Percentiles rank a stretch among this genome's conserved stretches.
phyloP scores from a whole-genome alignment of 2,797 vertebrate species.

The Vultur gryphus region DNA sequence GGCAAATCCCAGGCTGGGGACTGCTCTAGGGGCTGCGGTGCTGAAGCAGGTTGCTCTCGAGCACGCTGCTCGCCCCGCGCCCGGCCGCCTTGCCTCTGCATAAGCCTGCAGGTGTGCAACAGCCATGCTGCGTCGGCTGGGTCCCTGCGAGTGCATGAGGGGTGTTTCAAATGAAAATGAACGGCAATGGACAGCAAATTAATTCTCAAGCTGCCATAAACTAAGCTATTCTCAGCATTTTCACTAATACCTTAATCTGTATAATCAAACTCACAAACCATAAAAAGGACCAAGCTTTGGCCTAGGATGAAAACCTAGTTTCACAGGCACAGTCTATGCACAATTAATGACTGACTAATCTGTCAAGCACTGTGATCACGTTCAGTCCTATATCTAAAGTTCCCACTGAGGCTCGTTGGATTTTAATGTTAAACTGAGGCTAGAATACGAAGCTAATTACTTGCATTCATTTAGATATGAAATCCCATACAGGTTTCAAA shows the following conservation, averaged over 20 bases:
- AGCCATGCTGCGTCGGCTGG: fast-evolving
- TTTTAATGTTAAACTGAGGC: neutral
- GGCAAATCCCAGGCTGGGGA: fast-evolving
- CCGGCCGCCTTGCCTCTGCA: fast-evolving
- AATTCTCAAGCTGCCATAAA: neutral
- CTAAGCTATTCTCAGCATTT: neutral
- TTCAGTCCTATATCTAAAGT: neutral
- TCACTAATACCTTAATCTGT: neutral
- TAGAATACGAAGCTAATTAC: neutral
- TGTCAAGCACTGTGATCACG: neutral
- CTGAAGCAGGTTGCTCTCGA: fast-evolving
- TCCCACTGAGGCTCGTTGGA: neutral
- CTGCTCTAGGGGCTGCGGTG: neutral
- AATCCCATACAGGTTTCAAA: neutral
- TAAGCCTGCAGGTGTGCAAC: neutral
- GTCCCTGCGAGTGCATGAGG: neutral
- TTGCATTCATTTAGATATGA: neutral
- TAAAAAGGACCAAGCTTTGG: neutral
- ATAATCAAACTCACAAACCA: neutral
- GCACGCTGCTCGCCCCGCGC: fast-evolving
- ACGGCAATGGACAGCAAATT: neutral
- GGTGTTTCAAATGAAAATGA: neutral
- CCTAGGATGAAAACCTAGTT: neutral
- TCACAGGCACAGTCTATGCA: neutral
- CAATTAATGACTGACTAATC: neutral